Base-by-base conservation (phyloP, 2,888 invertebrate species). In the Oasisia sp. region DNA sequence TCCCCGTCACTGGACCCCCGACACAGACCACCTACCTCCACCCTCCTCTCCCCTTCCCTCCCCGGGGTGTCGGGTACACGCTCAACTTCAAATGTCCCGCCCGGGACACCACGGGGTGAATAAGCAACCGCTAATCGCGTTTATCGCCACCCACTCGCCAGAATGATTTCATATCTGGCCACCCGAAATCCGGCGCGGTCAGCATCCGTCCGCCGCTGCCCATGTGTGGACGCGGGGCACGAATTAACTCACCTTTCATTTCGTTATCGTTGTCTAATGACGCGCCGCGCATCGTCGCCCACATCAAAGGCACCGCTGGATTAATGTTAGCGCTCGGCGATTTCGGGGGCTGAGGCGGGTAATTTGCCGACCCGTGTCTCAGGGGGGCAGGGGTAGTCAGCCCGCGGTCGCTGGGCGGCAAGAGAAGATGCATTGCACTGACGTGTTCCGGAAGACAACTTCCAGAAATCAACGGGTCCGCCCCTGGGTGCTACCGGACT, bases 201-300 rank as follows among this genome's bases (percentile, higher is more conserved):
- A 74, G 74, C 74, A 74, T 74, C 74, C 74, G 74, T 27, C n/a
- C 27, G 74, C n/a, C n/a, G 74, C 1, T 74, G 74, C 27, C 74
- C 74, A 27, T 74, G 27, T 74, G 74, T 74, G 74, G 27, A 19
- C 74, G 1, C 74, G 74, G 74, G 74, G 74, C 27, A n/a, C 74
- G 27, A 74, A 74, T 74, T 74, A 74, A 74, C 27, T 74, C 74
- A 74, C 74, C 74, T 74, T 74, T 74, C 74, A 74, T 74, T 74
- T 74, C 74, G 74, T 74, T 74, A 74, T 74, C 74, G 74, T 74
- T 74, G 74, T 74, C 74, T 74, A 74, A 74, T 74, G 74, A 74
- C 14, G 74, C 74, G 74, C 74, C 74, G 74, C 74, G 3, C 74
- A 74, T 74, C 74, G 27, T 27, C n/a, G 74, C 19, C 74, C 74